Base-by-base conservation (phyloP, 2,113 vertebrate genomes). In the Antigone vipio region DNA sequence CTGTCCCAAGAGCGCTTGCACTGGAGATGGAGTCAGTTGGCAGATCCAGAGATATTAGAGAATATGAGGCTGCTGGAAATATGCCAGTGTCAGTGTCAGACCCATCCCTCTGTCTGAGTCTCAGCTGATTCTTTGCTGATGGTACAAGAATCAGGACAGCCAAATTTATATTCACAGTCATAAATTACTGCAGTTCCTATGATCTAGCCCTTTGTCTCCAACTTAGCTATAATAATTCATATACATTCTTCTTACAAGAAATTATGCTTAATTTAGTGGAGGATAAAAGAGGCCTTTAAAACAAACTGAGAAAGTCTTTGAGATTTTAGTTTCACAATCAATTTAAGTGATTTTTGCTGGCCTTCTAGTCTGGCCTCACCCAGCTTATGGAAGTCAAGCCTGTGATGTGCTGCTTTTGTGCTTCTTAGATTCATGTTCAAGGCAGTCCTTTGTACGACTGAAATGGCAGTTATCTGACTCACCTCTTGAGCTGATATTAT, bases 401-500 rank as follows among this genome's bases (percentile, higher is more conserved):
- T 91, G 76, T 74, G 87, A 93, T 91, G 66, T 90, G 88, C 83
- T 92, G 85, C 90, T 76, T 93, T 88, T 94, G 73, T 93, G 69
- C 69, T 78, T n/a, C 56, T 10, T 12, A 10, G 83, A 78, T 62
- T 81, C 50, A 12, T 69, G 89, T 94, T 93, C 67, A 86, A 91
- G 84, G 69, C 78, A 81, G 59, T 11, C 12, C 79, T 96, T 92
- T 90, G 92, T 92, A 11, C 0, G 2, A 30, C 52, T 75, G 80
- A 58, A 58, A 67, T 52, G 75, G 82, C 84, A 93, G 22, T 85
- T 85, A 69, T 64, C 83, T 83, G 77, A 47, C 76, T 91, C 76
- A 58, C 89, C 90, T 89, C 78, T 78, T 50, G 78, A 74, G 88
- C 92, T 94, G 64, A 5, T 74, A 29, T 34, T 38, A 15, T 66